A percentile compares a stretch with the other conserved stretches of the same genome.
Evolutionary conservation across 2,888 invertebrate genomes (phyloP).

Genomic region (Xiphydria camelus): DNA sequence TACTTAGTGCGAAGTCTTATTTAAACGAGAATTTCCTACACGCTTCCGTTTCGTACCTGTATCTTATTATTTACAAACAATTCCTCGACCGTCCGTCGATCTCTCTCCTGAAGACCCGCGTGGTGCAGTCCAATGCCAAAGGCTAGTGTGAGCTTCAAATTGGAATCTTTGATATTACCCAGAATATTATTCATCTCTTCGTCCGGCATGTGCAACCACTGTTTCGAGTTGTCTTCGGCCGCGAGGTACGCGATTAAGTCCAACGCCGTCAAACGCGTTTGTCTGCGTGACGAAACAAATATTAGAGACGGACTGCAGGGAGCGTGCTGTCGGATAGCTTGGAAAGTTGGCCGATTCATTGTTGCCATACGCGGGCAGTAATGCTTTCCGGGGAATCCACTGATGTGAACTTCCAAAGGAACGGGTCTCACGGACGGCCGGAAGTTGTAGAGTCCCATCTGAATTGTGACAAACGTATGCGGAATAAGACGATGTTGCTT

Average conservation of each 20-base stretch:
- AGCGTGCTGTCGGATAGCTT: constrained; percentile 91
- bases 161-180: constrained; percentile 76
- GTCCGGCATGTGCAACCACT: constrained; percentile 89
- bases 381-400: constrained; percentile 95
- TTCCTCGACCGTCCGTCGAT: constrained; percentile 89
- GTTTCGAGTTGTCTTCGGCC: constrained; percentile 89
- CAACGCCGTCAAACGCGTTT: constrained; percentile 94
- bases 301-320: constrained; percentile 89
- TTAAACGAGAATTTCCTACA: constrained; percentile 5
- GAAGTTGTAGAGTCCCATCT: constrained; percentile 95
- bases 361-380: constrained; percentile 99
- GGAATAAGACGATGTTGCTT: neutral
- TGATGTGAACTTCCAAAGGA: constrained; percentile 90
- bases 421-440: constrained; percentile 97
- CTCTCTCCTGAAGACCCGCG: constrained; percentile 92
- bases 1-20: neutral
- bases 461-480: constrained; percentile 21
- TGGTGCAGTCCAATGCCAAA: constrained; percentile 99
- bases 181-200: constrained; percentile 79
- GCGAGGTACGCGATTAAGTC: constrained; percentile 91
- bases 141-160: constrained; percentile 88
- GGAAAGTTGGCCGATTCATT: constrained; percentile 98
- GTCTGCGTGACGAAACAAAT: constrained; percentile 94
- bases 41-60: constrained; percentile 65
- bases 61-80: constrained; percentile 94